These are phyloP conservation scores for Macaca fascicularis DNA, from an alignment of 2,113 vertebrate species.

Conservation along the genomic window DNA sequence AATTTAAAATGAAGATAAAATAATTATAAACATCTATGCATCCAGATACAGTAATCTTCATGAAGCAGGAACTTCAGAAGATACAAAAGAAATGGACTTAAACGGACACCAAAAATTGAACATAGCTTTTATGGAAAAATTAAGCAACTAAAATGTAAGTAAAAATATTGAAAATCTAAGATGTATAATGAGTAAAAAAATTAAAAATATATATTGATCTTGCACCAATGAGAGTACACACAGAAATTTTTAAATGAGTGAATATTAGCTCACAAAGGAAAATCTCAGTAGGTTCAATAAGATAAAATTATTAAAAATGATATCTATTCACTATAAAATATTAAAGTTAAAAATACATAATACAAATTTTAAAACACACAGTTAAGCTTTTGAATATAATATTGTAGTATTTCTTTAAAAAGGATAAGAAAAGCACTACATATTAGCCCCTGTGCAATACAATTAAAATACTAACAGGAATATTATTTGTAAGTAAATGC, in stretches of 20 bases:
- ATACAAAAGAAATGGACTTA: neutral
- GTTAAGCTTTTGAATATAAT: neutral
- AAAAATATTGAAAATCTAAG: neutral
- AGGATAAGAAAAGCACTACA: neutral
- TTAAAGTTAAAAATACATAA: neutral
- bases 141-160: neutral
- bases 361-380: neutral
- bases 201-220: neutral
- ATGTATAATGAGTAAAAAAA: neutral
- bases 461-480: neutral
- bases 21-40: neutral
- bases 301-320: neutral
- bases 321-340: neutral
- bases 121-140: neutral
- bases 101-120: neutral
- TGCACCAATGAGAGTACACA: neutral
- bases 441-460: neutral
- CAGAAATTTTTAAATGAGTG: neutral
- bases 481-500: neutral
- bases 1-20: neutral
- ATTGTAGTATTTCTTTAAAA: neutral
- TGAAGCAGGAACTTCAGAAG: neutral
- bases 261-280: neutral
- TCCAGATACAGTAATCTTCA: neutral
- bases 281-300: neutral